These are phyloP conservation scores for Eupithecia inturbata DNA, from an alignment of 2,888 invertebrate species.

Conservation along the genomic window DNA sequence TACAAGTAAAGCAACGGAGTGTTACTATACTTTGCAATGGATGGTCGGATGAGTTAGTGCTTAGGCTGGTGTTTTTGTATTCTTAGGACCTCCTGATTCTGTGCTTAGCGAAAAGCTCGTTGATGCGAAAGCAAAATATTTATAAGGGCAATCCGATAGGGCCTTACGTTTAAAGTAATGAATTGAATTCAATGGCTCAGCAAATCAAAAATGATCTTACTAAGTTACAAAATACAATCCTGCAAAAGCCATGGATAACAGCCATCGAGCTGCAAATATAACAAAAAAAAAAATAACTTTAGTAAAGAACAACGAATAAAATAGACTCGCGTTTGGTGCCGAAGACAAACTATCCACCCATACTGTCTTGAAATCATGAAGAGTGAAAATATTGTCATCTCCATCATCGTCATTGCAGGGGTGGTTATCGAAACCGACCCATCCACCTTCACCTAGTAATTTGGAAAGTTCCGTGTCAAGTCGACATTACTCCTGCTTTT, in stretches of 20 bases:
- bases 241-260: background rate
- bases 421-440: constrained; percentile 37
- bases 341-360: too few relatives aligned
- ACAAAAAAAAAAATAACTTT: background rate
- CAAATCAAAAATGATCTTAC: too few relatives aligned
- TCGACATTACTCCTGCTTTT: constrained; percentile 51
- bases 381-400: background rate
- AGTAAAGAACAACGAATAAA: background rate
- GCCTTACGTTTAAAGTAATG: background rate
- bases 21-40: background rate
- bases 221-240: background rate
- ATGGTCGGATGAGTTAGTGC: background rate
- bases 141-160: background rate
- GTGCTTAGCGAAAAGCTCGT: background rate
- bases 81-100: background rate
- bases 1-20: constrained; percentile 30
- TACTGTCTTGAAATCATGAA: background rate
- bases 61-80: background rate
- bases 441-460: constrained; percentile 55
- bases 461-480: constrained; percentile 54
- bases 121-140: background rate
- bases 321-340: too few relatives aligned
- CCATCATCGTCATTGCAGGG: constrained; percentile 16
- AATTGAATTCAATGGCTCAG: background rate
- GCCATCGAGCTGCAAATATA: background rate